These are phyloP conservation scores for Lochmaea capreae DNA, from an alignment of 2,888 invertebrate genomes.

Conservation along the genomic window DNA sequence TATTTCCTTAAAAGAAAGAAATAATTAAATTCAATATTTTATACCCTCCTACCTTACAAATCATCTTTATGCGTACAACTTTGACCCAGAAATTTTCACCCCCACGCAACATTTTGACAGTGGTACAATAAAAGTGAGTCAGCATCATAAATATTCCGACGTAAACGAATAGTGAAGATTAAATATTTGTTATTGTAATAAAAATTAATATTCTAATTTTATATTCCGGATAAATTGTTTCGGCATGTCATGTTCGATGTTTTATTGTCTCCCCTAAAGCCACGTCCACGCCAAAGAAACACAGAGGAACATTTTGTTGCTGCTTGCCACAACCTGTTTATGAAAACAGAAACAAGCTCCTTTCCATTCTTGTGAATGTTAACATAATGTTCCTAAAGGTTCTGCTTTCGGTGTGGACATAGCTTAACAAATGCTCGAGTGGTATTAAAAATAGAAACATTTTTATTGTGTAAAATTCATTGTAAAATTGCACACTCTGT, in stretches of 20 bases:
- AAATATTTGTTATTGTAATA: conserved; percentile 1
- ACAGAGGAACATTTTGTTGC: too few species aligned
- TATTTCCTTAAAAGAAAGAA: background rate
- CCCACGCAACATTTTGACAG: background rate
- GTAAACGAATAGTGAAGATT: background rate
- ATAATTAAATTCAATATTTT: background rate
- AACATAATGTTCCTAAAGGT: too few species aligned
- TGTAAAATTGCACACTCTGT: too few species aligned
- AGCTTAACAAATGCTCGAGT: too few species aligned
- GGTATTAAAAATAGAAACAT: too few species aligned
- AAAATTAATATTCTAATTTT: conserved; percentile 5
- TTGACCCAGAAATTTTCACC: background rate
- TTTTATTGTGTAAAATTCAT: too few species aligned
- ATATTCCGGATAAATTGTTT: background rate
- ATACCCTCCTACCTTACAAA: background rate
- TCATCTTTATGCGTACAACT: conserved; percentile 1
- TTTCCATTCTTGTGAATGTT: too few species aligned
- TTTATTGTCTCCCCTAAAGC: background rate
- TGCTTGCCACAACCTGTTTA: too few species aligned
- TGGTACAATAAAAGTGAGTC: background rate
- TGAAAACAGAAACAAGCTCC: too few species aligned
- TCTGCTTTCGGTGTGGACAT: too few species aligned
- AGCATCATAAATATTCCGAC: background rate
- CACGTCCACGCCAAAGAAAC: too few species aligned
- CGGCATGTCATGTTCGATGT: background rate